phyloP scores from a whole-genome alignment of 2,888 invertebrate species.

The Aspidapion aeneum region DNA sequence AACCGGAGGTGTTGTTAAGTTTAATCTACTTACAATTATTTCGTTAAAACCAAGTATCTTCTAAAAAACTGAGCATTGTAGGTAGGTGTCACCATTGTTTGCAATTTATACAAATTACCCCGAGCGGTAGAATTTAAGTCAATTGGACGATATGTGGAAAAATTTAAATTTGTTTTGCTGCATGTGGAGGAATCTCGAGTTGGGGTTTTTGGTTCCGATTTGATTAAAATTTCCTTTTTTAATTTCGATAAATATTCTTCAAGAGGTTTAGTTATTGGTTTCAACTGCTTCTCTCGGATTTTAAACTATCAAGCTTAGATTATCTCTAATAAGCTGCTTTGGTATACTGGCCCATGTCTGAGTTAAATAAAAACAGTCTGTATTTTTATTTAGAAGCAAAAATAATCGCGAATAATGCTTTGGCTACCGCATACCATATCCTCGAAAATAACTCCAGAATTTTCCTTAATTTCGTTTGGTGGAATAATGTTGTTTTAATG shows the following conservation, averaged over 20 bases:
- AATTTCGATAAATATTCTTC: slow-evolving; percentile 5
- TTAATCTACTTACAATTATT: background rate
- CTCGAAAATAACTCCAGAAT: background rate
- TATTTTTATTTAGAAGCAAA: too few relatives aligned
- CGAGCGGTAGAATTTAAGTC: background rate
- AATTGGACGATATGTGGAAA: background rate
- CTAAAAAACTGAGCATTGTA: background rate
- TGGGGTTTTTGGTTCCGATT: background rate
- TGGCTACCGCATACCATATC: background rate
- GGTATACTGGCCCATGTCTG: slow-evolving; percentile 15
- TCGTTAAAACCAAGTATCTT: background rate
- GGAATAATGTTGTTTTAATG: background rate
- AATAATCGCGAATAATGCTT: background rate
- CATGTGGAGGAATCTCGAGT: background rate
- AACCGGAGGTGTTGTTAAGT: too few relatives aligned
- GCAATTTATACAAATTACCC: background rate
- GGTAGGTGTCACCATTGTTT: background rate
- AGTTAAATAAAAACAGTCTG: slow-evolving; percentile 17
- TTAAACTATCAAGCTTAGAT: slow-evolving; percentile 8
- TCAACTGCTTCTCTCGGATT: slow-evolving; percentile 10
- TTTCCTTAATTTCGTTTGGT: background rate
- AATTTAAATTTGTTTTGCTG: background rate
- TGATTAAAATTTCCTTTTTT: background rate
- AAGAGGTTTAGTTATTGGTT: slow-evolving; percentile 16
- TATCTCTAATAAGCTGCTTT: slow-evolving; percentile 18